Evolutionary conservation across 2,113 vertebrate species (phyloP), one percentile per base, ranked within the genome.

Genomic region (Montifringilla adamsi): DNA sequence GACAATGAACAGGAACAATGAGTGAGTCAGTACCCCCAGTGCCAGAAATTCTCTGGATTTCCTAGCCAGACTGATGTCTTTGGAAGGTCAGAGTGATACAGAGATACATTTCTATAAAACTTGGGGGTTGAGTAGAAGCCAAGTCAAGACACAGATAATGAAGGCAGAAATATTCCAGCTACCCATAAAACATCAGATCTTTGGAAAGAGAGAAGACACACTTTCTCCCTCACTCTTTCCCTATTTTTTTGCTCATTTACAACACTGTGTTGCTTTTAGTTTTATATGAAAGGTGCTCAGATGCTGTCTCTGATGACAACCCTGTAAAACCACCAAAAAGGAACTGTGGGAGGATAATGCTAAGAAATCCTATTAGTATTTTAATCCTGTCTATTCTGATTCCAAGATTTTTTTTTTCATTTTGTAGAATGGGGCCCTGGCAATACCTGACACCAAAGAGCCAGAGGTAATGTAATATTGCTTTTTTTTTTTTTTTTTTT

Each of bases 11-110:
- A 97, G 94, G 92, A 96, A 96, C 94, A 95, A 94, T 79, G 96
- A 94, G 85, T 95, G 96, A 98, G 96, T 96, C 97, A 95, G 95
- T 91, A 19, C 77, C 82, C 50, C 52, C 55, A 73, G 15, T 86
- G 97, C 97, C 97, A 98, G 96, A 96, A 96, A 93, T 92, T 95
- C 95, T 91, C 96, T 95, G 90, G 94, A 95, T 95, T 95, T 95
- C 94, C 86, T 84, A 95, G 90, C 90, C 69, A 87, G 47, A 93
- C 44, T 91, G 79, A 84, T 91, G 94, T 89, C 92, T 96, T 95
- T 96, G 93, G 95, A 95, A 97, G 94, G 94, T 94, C 94, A 93
- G 58, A 80, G 86, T 1, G 55, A 68, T 95, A 72, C 9, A 55
- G 76, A 97, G 96, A 96, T 91, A 93, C 91, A 91, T 85, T 70